Percentiles rank a stretch among this genome's conserved stretches.
Conservation (phyloP, 2,888 invertebrate species). For the Deilephila porcellus region DNA sequence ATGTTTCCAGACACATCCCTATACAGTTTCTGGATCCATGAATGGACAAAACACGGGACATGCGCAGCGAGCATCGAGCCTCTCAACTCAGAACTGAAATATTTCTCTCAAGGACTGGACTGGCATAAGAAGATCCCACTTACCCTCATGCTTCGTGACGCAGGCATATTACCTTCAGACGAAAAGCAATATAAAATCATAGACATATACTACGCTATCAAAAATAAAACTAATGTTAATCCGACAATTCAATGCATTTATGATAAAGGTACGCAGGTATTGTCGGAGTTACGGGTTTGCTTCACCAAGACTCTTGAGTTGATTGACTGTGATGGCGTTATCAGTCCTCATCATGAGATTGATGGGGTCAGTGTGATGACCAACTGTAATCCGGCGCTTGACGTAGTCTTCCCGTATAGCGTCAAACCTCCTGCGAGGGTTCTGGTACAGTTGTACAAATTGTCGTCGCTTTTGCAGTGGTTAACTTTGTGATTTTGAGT, state of each 20-base stretch:
- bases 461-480: conserved; percentile 86
- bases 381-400: conserved; percentile 39
- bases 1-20: conserved; percentile 60
- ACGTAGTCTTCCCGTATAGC: conserved; percentile 40
- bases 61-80: conserved; percentile 86
- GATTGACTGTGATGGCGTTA: conserved; percentile 86
- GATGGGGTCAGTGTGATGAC: conserved; percentile 32
- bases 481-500: conserved; percentile 75
- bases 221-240: conserved; percentile 80
- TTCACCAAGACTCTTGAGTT: conserved; percentile 87
- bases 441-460: conserved; percentile 82
- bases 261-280: conserved; percentile 83
- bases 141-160: conserved; percentile 73
- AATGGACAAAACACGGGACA: conserved; percentile 93
- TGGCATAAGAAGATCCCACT: conserved; percentile 73
- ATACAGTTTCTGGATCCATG: conserved; percentile 89
- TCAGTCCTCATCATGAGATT: background rate
- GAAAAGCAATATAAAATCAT: conserved; percentile 37
- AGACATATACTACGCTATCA: conserved; percentile 65
- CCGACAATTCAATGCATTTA: conserved; percentile 86
- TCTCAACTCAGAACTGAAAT: conserved; percentile 86
- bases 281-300: conserved; percentile 90
- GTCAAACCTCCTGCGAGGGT: conserved; percentile 65
- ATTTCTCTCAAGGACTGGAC: conserved; percentile 86
- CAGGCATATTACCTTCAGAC: conserved; percentile 79